Percentiles rank a stretch among this genome's conserved stretches.
These are phyloP conservation scores for Hypercompe scribonia DNA, from an alignment of 2,888 invertebrate genomes.

Conservation along the genomic window DNA sequence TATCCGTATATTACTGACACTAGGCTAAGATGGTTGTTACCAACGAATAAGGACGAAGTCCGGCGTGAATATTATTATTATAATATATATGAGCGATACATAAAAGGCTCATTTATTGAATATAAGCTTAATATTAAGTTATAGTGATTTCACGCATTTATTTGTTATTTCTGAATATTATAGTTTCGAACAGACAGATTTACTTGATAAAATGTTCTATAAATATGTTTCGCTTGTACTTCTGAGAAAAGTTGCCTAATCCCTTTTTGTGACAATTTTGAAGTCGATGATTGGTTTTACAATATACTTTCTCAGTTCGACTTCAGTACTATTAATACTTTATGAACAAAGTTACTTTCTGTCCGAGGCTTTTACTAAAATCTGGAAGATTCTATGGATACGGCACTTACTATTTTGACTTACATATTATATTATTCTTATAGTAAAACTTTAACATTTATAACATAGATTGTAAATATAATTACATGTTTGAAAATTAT, in stretches of 20 bases:
- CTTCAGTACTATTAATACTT: no score
- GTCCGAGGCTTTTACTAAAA: background rate
- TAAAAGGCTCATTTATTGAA: background rate
- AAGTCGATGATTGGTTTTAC: background rate
- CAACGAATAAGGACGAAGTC: no score
- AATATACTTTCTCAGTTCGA: background rate
- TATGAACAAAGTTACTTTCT: no score
- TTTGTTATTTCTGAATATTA: conserved; percentile 53
- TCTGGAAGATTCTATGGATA: background rate
- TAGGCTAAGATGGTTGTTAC: no score
- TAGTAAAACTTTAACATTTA: background rate
- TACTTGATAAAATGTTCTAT: conserved; percentile 15
- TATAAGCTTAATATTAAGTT: conserved; percentile 12
- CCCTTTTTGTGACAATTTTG: background rate
- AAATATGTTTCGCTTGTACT: conserved; percentile 8
- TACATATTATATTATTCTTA: background rate
- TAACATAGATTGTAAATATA: background rate
- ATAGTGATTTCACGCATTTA: conserved; percentile 31
- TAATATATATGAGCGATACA: background rate
- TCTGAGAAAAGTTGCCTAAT: background rate
- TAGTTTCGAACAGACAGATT: background rate
- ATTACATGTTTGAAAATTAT: background rate
- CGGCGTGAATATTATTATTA: no score
- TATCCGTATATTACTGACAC: no score
- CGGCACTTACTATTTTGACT: background rate